These are phyloP conservation scores for Theonella swinhoei DNA, from an alignment of 37 sponge, comb jelly and placozoan species.

Conservation along the genomic window DNA sequence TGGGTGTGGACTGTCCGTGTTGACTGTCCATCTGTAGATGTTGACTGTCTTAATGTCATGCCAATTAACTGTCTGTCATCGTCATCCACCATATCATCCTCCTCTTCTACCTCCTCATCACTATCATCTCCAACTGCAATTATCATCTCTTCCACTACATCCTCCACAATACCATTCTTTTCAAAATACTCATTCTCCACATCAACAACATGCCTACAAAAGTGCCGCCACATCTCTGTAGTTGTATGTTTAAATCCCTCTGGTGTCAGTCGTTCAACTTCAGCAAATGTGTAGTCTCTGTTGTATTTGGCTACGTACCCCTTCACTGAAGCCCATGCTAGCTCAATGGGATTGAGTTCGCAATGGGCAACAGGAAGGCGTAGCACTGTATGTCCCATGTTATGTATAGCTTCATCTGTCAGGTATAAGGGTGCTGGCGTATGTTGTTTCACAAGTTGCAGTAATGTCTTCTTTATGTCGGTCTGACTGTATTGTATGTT, in stretches of 20 bases:
- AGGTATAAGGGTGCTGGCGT: constrained; percentile 13
- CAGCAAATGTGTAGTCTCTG: neutral
- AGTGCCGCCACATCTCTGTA: constrained; percentile 24
- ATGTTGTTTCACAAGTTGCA: neutral
- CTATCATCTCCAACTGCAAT: constrained; percentile 13
- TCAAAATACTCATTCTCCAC: constrained; percentile 8
- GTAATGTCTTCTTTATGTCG: constrained; percentile 11
- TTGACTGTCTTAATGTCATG: neutral
- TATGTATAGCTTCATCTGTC: constrained; percentile 24
- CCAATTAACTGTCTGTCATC: constrained; percentile 2
- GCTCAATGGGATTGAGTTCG: no score
- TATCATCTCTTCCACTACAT: constrained; percentile 12
- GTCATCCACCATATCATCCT: constrained; percentile 10
- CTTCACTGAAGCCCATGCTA: constrained; percentile 44
- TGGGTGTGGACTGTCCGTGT: no score
- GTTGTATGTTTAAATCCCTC: constrained; percentile 10
- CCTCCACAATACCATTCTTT: neutral
- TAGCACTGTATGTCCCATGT: constrained; percentile 21
- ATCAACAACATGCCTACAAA: constrained; percentile 18
- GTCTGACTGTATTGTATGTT: neutral
- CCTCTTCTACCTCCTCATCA: constrained; percentile 3
- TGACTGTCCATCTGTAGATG: no score
- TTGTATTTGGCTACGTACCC: no score
- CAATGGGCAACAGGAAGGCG: constrained; percentile 41
- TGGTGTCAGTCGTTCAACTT: constrained; percentile 14